phyloP scores from a whole-genome alignment of 2,888 invertebrate species.

The Andrena chrysosceles region DNA sequence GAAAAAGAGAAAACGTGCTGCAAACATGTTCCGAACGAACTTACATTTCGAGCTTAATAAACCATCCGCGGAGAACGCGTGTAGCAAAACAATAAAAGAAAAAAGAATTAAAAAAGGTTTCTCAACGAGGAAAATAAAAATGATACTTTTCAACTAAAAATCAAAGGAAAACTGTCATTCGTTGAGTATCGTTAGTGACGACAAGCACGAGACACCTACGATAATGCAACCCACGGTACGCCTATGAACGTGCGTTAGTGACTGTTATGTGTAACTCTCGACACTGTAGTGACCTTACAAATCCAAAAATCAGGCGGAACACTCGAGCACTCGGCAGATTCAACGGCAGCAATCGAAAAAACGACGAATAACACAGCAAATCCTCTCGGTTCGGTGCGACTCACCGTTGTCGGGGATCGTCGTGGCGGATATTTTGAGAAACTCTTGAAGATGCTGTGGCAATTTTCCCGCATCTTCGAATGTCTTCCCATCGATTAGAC shows the following conservation, averaged over 20 bases:
- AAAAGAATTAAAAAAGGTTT: not conserved
- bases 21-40: too few species aligned
- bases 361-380: slow-evolving; percentile 67
- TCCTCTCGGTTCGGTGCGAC: slow-evolving; percentile 51
- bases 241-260: slow-evolving; percentile 57
- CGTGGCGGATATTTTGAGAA: slow-evolving; percentile 88
- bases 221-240: slow-evolving; percentile 27
- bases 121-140: not conserved
- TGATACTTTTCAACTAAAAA: not conserved
- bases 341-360: slow-evolving; percentile 36
- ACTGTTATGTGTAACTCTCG: slow-evolving; percentile 47
- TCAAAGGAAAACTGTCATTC: slow-evolving; percentile 21
- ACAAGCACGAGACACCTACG: slow-evolving; percentile 60
- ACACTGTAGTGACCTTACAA: slow-evolving; percentile 17
- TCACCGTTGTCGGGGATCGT: slow-evolving; percentile 63
- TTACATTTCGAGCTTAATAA: too few species aligned
- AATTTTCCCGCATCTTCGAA: slow-evolving; percentile 88
- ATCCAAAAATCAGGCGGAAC: slow-evolving; percentile 46
- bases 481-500: slow-evolving; percentile 89
- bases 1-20: too few species aligned
- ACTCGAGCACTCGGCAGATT: slow-evolving; percentile 48
- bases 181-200: slow-evolving; percentile 57
- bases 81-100: not conserved
- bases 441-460: slow-evolving; percentile 92
- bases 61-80: too few species aligned